Evolutionary conservation across 2,888 invertebrate genomes (phyloP), one percentile per base, ranked within the genome.

Genomic region (Polietes domitor): DNA sequence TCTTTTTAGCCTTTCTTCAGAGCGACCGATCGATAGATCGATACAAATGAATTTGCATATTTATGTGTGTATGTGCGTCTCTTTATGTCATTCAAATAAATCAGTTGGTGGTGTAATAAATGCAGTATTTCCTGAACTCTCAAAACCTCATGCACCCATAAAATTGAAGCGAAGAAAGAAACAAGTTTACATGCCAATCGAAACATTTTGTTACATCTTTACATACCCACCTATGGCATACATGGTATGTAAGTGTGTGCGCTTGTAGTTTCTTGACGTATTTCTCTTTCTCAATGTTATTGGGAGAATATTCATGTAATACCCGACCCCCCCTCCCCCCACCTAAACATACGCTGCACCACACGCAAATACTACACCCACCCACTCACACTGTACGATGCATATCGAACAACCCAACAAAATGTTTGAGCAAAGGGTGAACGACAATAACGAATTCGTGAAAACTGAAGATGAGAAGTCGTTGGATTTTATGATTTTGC

Each of bases 121-220:
- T 80, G 77, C 77, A 83, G 74, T 75, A 80, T 75, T 83, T 80
- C 83, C 83, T 80, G 83, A 79, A 74, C 41, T 17, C 26, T 61
- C n/a, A 24, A 61, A 37, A 37, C 15, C n/a, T n/a, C 5, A 21
- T 37, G 43, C 7, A 43, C 17, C 75, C 41, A 26, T 55, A 37
- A 70, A 1, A n/a, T 6, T 47, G 47, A 47, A 2, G n/a, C n/a
- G n/a, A 55, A 68, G 41, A 41, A 70, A 70, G 7, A 50, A 70
- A 70, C 50, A 21, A 15, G 43, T 68, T 43, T 47, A 47, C 19
- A 41, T 12, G 7, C n/a, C 2, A 47, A 47, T 12, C n/a, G 0
- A 37, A 26, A 2, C n/a, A 17, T 2, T 50, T 4, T 50, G 24
- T 26, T 3, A 3, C 15, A 9, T 55, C 6, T 24, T 2, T 58